Percentiles rank a stretch among this genome's conserved stretches.
Conservation (phyloP, 2,888 invertebrate species). For the Diabrotica balteata region DNA sequence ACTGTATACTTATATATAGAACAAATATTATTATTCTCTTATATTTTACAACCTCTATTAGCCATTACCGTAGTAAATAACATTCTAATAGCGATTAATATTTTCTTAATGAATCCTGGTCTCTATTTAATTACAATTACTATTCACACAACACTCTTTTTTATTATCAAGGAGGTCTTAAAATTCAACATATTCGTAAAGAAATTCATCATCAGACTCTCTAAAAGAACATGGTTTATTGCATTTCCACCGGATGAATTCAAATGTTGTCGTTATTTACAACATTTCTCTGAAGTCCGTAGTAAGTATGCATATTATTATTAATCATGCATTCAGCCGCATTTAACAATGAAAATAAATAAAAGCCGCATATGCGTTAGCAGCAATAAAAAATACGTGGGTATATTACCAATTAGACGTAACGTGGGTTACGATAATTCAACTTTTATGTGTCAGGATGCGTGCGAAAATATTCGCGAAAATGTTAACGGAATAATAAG, state of each 20-base stretch:
- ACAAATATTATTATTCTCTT: too few species aligned
- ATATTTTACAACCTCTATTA: too few species aligned
- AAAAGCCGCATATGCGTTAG: conserved; percentile 38
- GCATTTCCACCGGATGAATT: conserved; percentile 27
- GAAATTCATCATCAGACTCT: conserved; percentile 13
- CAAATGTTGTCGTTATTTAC: conserved; percentile 35
- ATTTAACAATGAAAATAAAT: conserved; percentile 38
- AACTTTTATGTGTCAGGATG: neutral
- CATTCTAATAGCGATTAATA: neutral
- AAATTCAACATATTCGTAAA: conserved; percentile 15
- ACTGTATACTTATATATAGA: too few species aligned
- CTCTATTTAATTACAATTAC: conserved; percentile 6
- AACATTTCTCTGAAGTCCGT: conserved; percentile 33
- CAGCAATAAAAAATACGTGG: conserved; percentile 40
- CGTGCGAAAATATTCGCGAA: neutral
- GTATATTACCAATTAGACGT: conserved; percentile 28
- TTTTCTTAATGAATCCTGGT: neutral
- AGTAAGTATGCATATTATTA: conserved; percentile 27
- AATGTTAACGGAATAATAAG: neutral
- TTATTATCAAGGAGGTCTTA: conserved; percentile 7
- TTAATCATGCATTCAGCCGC: conserved; percentile 34
- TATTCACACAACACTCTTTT: conserved; percentile 2
- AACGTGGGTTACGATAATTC: conserved; percentile 17
- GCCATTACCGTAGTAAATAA: too few species aligned
- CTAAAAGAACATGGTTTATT: conserved; percentile 14